Evolutionary conservation across 1,140 invertebrate genomes (phyloP), one percentile per base, ranked within the genome.

Genomic region (Diorhabda carinulata): DNA sequence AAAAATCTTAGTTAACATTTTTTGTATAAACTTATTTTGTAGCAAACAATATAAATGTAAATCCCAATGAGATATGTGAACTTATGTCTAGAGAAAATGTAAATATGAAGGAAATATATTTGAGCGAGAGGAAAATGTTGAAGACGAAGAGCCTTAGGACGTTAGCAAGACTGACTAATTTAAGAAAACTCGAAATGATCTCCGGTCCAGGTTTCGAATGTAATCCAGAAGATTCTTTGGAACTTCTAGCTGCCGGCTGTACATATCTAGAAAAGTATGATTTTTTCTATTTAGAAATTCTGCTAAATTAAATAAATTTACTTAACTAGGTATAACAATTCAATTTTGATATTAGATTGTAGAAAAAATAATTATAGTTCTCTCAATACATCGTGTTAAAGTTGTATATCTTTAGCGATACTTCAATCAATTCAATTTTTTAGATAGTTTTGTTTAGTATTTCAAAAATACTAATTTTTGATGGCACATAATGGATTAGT

Each of bases 161-260:
- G 7, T 64, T 76, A 41, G 73, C 68, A 42, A 68, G 73, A 57
- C 70, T 74, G 52, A 64, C 63, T 47, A 73, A 76, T 57, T 68
- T 76, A 45, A 47, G 68, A 64, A 68, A 61, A 67, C 68, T 76
- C n/a, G 70, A 68, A 52, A 57, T 76, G 45, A 68, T 67, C 5
- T 70, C 68, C 8, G 70, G 71, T 5, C 64, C 70, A 43, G 70
- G 71, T 4, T 74, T 70, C 52, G 71, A 76, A 10, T 73, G 73
- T 44, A 73, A 74, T 66, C 74, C 73, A 5, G 74, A 76, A 64
- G 74, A 76, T 73, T 70, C 73, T 10, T 61, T 76, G 3, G 69
- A 76, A 57, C 73, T 74, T 10, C 64, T 76, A 47, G 74, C 74
- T 45, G 74, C 71, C n/a, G 74, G 74, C 40, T 76, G 74, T 56